Evolutionary conservation across 2,113 vertebrate species (phyloP).

Genomic region (Aphyosemion australe): DNA sequence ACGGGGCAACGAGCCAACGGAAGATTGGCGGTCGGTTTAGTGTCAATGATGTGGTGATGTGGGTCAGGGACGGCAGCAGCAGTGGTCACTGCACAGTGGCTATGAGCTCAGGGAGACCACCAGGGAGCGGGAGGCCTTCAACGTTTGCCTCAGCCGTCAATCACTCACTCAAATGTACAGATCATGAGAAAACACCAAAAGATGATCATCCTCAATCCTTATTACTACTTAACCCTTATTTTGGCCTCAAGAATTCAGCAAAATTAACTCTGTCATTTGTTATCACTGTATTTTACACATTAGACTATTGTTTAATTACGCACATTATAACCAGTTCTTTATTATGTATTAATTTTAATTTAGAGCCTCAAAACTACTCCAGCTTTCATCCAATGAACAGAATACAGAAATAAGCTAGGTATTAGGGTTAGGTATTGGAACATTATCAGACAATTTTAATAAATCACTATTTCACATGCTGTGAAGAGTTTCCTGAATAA

Average conservation of each 20-base stretch:
- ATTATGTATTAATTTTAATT: too few relatives aligned
- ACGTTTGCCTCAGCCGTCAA: slow-evolving; percentile 71
- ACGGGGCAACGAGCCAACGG: slow-evolving; percentile 62
- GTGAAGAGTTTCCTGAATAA: too few relatives aligned
- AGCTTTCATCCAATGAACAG: too few relatives aligned
- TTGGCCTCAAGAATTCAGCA: too few relatives aligned
- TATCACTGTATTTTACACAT: too few relatives aligned
- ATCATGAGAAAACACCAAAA: slow-evolving; percentile 62
- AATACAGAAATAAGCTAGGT: too few relatives aligned
- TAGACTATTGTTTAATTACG: too few relatives aligned
- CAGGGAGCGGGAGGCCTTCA: slow-evolving; percentile 70
- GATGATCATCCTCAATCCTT: slow-evolving; percentile 51
- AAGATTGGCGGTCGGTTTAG: slow-evolving; percentile 74
- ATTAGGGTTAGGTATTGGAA: too few relatives aligned
- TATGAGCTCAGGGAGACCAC: slow-evolving; percentile 77
- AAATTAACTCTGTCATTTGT: not conserved
- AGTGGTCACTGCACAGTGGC: slow-evolving; percentile 77
- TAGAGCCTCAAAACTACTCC: too few relatives aligned
- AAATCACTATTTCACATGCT: too few relatives aligned
- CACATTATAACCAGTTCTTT: too few relatives aligned
- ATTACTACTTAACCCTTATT: slow-evolving; percentile 5
- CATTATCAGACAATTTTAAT: too few relatives aligned
- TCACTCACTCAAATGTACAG: slow-evolving; percentile 64
- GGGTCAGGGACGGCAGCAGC: slow-evolving; percentile 77
- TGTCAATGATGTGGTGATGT: slow-evolving; percentile 74